A percentile compares a stretch with the other conserved stretches of the same genome.
These are phyloP conservation scores for Cepaea nemoralis DNA, from an alignment of 1,140 invertebrate genomes.

Conservation along the genomic window DNA sequence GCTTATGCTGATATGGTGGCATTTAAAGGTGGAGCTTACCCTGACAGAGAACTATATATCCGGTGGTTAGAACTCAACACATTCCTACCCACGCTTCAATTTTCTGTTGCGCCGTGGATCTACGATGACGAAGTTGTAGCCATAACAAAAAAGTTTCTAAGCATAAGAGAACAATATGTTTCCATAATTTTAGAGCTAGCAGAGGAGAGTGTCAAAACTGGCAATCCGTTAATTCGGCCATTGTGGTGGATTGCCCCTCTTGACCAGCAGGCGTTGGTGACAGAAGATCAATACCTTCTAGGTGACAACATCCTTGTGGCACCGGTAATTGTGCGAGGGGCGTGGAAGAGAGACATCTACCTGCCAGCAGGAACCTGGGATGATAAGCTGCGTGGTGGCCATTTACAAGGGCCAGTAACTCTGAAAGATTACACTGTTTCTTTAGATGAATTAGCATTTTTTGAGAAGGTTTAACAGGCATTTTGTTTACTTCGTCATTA, in stretches of 20 bases:
- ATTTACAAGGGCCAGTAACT: slow-evolving; percentile 77
- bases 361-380: slow-evolving; percentile 70
- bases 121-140: slow-evolving; percentile 80
- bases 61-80: slow-evolving; percentile 88
- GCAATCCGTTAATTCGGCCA: slow-evolving; percentile 78
- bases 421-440: slow-evolving; percentile 79
- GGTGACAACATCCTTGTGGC: slow-evolving; percentile 86
- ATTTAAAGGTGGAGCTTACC: slow-evolving; percentile 69
- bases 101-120: slow-evolving; percentile 88
- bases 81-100: slow-evolving; percentile 89
- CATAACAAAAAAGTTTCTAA: slow-evolving; percentile 78
- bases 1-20: slow-evolving; percentile 71
- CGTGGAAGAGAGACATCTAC: slow-evolving; percentile 80
- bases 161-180: slow-evolving; percentile 79
- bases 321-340: slow-evolving; percentile 81
- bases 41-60: slow-evolving; percentile 85
- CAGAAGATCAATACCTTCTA: slow-evolving; percentile 86
- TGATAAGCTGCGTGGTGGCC: slow-evolving; percentile 45
- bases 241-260: slow-evolving; percentile 91
- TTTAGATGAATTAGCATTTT: slow-evolving; percentile 67
- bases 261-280: slow-evolving; percentile 82
- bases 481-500: no score
- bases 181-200: slow-evolving; percentile 77
- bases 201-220: slow-evolving; percentile 77
- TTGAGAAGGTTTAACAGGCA: slow-evolving; percentile 32